Percentiles rank a stretch among this genome's conserved stretches.
phyloP scores from a whole-genome alignment of 2,888 invertebrate species.

The Nebria brevicollis region DNA sequence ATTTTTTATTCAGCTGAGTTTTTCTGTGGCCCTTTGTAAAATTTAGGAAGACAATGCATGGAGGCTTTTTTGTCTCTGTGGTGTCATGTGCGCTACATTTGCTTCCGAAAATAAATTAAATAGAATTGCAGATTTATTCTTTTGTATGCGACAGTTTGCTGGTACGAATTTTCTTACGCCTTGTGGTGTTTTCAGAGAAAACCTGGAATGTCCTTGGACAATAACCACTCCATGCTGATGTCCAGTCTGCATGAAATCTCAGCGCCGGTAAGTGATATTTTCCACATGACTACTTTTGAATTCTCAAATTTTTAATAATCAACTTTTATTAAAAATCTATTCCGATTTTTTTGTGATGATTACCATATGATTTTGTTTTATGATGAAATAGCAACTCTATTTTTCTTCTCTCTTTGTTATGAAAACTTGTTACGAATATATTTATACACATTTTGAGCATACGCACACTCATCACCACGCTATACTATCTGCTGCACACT shows the following conservation, averaged over 20 bases:
- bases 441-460: not conserved
- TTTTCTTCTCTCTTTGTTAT: conserved; percentile 10
- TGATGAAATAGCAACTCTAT: not conserved
- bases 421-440: conserved; percentile 6
- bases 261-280: conserved; percentile 55
- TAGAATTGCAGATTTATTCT: too few species aligned
- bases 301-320: not conserved
- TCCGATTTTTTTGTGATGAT: not conserved
- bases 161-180: not conserved
- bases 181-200: conserved; percentile 60
- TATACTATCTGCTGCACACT: not conserved
- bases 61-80: not conserved
- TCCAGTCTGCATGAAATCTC: conserved; percentile 58
- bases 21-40: too few species aligned
- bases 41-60: too few species aligned
- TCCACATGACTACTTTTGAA: not conserved
- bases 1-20: too few species aligned
- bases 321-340: not conserved
- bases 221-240: conserved; percentile 61
- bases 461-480: conserved; percentile 6
- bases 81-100: not conserved
- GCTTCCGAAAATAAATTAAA: too few species aligned
- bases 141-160: too few species aligned
- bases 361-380: not conserved
- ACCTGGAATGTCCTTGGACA: conserved; percentile 56